A percentile compares a stretch with the other conserved stretches of the same genome.
These are phyloP conservation scores for Saguinus imperator DNA, from an alignment of 2,113 vertebrate species.

Conservation along the genomic window DNA sequence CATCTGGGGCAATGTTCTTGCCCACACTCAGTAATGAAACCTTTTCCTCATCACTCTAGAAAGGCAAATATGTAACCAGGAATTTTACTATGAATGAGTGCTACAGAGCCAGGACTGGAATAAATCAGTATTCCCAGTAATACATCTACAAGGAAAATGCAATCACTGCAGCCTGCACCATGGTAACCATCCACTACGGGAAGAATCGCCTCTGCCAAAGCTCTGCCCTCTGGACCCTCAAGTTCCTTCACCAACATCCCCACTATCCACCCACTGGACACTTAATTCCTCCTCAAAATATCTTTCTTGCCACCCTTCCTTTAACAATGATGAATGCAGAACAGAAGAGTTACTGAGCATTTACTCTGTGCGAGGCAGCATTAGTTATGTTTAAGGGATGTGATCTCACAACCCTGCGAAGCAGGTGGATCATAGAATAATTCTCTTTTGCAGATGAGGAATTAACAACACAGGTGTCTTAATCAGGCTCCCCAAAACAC, in stretches of 20 bases:
- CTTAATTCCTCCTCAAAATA: no score
- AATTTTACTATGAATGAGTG: no score
- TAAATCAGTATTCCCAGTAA: neutral
- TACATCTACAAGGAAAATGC: neutral
- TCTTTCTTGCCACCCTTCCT: neutral
- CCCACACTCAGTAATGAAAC: rapidly evolving
- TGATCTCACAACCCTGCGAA: neutral
- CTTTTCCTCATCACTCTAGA: neutral
- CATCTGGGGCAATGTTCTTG: rapidly evolving
- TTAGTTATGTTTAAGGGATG: rapidly evolving
- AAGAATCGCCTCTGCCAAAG: no score
- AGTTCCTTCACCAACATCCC: no score
- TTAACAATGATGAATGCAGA: rapidly evolving
- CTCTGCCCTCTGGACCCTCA: rapidly evolving
- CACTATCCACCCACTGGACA: neutral
- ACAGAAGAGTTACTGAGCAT: rapidly evolving
- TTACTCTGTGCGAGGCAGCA: rapidly evolving
- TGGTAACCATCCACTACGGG: neutral
- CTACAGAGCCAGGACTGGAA: neutral
- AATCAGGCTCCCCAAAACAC: neutral
- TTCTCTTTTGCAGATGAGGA: neutral
- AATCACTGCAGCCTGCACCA: rapidly evolving
- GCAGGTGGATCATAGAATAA: neutral
- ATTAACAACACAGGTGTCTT: neutral
- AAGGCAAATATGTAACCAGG: neutral